Evolutionary conservation across 2,888 invertebrate species (phyloP).

Genomic region (Electrophaes corylata): DNA sequence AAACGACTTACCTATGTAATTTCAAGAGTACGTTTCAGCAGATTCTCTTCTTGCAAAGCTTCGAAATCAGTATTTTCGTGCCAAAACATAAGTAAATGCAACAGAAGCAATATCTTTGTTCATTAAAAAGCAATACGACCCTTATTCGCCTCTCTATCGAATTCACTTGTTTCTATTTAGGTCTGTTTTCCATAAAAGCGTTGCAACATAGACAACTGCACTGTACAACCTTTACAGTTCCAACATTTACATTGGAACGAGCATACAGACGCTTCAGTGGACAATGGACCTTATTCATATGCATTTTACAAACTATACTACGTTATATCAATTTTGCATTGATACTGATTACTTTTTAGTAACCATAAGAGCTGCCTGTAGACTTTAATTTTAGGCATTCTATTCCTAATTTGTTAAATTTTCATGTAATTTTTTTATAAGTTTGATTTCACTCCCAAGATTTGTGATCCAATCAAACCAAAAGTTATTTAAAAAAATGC

Average conservation of each 20-base stretch:
- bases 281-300: slow-evolving; percentile 8
- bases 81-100: slow-evolving; percentile 55
- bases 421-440: slow-evolving; percentile 23
- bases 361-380: slow-evolving; percentile 19
- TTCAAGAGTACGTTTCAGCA: slow-evolving; percentile 26
- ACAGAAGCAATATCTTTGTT: slow-evolving; percentile 62
- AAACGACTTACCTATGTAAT: background rate
- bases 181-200: slow-evolving; percentile 16
- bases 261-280: slow-evolving; percentile 9
- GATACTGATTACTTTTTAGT: slow-evolving; percentile 24
- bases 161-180: slow-evolving; percentile 14
- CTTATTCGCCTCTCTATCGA: slow-evolving; percentile 27
- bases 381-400: slow-evolving; percentile 21
- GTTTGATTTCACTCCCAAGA: slow-evolving; percentile 16
- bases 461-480: background rate
- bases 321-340: slow-evolving; percentile 32
- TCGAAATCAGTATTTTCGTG: slow-evolving; percentile 61
- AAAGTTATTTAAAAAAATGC: too few relatives aligned
- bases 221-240: background rate
- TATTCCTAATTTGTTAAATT: slow-evolving; percentile 34
- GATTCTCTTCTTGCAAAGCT: slow-evolving; percentile 31
- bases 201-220: background rate
- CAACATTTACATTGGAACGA: slow-evolving; percentile 2
- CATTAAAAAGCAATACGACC: slow-evolving; percentile 57
- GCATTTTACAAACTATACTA: slow-evolving; percentile 29